Conservation (phyloP, 1,140 invertebrate genomes). For the Ceratosolen solmsi region DNA sequence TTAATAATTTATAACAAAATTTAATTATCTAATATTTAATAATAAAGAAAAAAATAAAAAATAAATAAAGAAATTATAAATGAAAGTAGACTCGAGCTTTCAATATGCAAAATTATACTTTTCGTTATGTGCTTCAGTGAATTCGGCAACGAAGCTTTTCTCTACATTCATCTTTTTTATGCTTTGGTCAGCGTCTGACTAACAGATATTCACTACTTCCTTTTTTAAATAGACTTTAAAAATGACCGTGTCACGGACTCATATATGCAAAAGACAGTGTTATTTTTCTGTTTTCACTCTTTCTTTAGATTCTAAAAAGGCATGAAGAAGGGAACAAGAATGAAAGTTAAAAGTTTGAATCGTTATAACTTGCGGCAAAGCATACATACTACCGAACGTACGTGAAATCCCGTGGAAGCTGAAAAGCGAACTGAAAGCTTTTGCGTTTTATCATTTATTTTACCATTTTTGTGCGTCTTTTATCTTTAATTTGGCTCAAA, state of each 20-base stretch:
- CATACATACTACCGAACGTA: not conserved
- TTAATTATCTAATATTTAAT: too few species aligned
- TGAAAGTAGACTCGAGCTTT: too few species aligned
- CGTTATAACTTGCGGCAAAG: not conserved
- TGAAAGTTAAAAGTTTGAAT: conserved; percentile 12
- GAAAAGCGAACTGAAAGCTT: not conserved
- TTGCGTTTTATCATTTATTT: not conserved
- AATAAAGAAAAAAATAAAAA: too few species aligned
- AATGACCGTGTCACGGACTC: not conserved
- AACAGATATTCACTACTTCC: not conserved
- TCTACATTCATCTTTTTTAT: not conserved
- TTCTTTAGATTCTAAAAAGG: not conserved
- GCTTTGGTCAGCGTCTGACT: not conserved
- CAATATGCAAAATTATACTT: too few species aligned
- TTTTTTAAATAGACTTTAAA: not conserved
- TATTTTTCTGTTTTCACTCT: not conserved
- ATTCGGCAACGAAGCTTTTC: not conserved
- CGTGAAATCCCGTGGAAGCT: not conserved
- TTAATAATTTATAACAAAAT: too few species aligned
- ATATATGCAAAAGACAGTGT: not conserved
- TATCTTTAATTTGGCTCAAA: not conserved
- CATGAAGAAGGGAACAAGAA: not conserved
- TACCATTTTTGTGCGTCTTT: not conserved
- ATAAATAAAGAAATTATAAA: too few species aligned
- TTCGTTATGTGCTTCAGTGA: too few species aligned